Evolutionary conservation across 2,888 invertebrate genomes (phyloP).

Genomic region (Carcina quercana): DNA sequence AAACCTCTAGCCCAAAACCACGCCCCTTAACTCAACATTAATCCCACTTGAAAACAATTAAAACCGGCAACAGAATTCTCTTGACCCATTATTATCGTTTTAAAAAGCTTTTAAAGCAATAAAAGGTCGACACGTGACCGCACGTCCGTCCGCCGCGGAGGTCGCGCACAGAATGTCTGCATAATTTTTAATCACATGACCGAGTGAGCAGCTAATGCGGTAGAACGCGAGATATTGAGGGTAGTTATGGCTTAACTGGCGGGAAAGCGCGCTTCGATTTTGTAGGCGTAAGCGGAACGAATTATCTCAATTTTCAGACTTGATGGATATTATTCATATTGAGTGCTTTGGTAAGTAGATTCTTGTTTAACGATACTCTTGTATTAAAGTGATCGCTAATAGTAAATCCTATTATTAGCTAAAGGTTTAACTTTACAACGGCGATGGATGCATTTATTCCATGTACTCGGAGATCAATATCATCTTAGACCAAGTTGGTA

Average conservation of each 20-base stretch:
- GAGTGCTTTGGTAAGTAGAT: no score
- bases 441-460: no score
- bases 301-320: slow-evolving; percentile 7
- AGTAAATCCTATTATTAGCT: no score
- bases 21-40: slow-evolving; percentile 6
- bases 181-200: slow-evolving; percentile 74
- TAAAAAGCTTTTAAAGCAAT: slow-evolving; percentile 55
- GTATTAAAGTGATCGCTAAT: no score
- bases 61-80: slow-evolving; percentile 21
- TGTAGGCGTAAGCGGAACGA: slow-evolving; percentile 22
- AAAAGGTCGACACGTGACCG: slow-evolving; percentile 41
- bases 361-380: no score
- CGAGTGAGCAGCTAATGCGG: slow-evolving; percentile 68
- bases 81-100: slow-evolving; percentile 44
- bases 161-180: slow-evolving; percentile 38
- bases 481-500: no score
- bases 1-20: background rate
- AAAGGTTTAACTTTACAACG: no score
- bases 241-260: slow-evolving; percentile 25
- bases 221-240: slow-evolving; percentile 51
- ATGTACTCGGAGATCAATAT: no score
- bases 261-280: slow-evolving; percentile 19
- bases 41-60: slow-evolving; percentile 19
- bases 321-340: background rate
- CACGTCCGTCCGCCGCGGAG: slow-evolving; percentile 34